These are phyloP conservation scores for Leptogaster cylindrica DNA, from an alignment of 2,888 invertebrate genomes.

Conservation along the genomic window DNA sequence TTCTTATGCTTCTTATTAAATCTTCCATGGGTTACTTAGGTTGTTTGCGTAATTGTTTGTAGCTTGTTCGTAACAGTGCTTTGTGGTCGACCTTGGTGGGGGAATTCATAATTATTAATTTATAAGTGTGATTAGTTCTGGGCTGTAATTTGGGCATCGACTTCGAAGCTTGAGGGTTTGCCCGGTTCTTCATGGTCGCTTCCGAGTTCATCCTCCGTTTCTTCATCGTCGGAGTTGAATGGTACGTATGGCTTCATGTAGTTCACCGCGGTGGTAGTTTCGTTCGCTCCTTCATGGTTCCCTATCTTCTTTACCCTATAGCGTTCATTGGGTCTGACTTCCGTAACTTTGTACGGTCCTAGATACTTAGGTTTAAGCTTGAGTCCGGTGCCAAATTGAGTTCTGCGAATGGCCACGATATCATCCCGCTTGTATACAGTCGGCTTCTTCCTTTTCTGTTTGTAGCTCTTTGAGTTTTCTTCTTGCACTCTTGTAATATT, in stretches of 20 bases:
- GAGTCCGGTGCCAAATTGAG: neutral
- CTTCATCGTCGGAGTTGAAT: conserved; percentile 1
- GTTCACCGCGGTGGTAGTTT: neutral
- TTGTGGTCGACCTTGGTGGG: too few relatives aligned
- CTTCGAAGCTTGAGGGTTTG: neutral
- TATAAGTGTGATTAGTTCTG: neutral
- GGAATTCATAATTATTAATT: neutral
- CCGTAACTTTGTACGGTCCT: neutral
- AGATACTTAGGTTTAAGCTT: neutral
- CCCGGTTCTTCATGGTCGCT: neutral
- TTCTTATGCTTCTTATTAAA: neutral
- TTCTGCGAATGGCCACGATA: neutral
- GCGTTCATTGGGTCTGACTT: neutral
- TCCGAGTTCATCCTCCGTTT: neutral
- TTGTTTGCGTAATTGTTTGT: neutral
- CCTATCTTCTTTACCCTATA: neutral
- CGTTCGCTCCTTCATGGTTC: neutral
- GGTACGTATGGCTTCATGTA: neutral
- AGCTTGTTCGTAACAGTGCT: too few relatives aligned
- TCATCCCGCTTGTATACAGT: neutral
- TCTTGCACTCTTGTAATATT: neutral
- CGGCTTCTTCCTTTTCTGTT: neutral
- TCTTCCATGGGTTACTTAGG: neutral
- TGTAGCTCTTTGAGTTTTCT: neutral
- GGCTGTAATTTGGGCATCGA: neutral